A percentile compares a stretch with the other conserved stretches of the same genome.
These are phyloP conservation scores for Anser brachyrhynchus DNA, from an alignment of 2,113 vertebrate species.

Conservation along the genomic window DNA sequence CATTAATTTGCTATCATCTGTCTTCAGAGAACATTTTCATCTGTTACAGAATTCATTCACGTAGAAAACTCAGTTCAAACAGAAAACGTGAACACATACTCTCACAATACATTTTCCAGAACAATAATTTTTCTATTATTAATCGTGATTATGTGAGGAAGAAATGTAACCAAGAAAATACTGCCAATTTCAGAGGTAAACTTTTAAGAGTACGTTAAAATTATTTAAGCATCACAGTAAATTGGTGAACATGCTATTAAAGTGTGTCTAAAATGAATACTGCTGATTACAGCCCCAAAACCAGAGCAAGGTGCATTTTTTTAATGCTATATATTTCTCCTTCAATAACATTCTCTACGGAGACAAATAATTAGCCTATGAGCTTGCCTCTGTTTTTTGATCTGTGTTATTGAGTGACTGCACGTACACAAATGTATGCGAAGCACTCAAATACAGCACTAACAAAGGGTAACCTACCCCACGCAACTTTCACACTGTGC, in stretches of 20 bases:
- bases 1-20: not conserved
- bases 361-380: not conserved
- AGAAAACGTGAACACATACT: not conserved
- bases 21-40: not conserved
- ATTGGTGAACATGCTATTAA: not conserved
- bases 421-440: fast-evolving
- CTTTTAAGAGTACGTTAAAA: not conserved
- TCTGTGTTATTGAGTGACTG: not conserved
- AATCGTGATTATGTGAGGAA: not conserved
- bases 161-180: not conserved
- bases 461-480: slow-evolving; percentile 71
- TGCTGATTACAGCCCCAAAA: not conserved
- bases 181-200: not conserved
- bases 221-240: not conserved
- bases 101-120: not conserved
- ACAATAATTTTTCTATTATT: not conserved
- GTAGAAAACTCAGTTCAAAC: not conserved
- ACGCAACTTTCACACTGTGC: slow-evolving; percentile 73
- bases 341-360: not conserved
- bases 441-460: fast-evolving
- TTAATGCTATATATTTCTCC: not conserved
- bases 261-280: not conserved
- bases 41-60: not conserved
- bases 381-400: not conserved
- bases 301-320: not conserved